Base-by-base conservation (phyloP, 2,797 vertebrate genomes). In the Pantherophis vulpinus region DNA sequence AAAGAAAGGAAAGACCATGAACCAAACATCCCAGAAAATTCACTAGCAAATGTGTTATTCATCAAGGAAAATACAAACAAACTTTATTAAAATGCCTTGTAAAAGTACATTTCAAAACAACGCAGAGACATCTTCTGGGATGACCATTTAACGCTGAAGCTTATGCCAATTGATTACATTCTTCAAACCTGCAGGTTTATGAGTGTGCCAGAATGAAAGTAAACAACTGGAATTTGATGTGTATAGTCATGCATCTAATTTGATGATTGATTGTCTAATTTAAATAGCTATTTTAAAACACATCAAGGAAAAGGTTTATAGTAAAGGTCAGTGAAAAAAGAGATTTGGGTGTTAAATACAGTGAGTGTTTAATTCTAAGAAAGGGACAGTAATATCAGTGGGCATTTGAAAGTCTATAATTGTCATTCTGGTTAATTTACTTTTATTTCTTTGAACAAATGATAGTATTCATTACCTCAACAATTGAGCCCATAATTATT, bases 31-130 rank as follows among this genome's bases (percentile, higher is more conserved):
- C 98, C 97, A 96, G 98, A 98, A 97, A 96, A 97, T 98, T 97
- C 98, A 95, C 98, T 92, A 97, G 97, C 98, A 98, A 99, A 99
- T 99, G 98, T 99, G 99, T 98, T 99, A 98, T 97, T 98, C 99
- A 99, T 99, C 98, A 99, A 98, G 98, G 96, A 97, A 98, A 98
- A 99, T 98, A 98, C 98, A 99, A 99, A 99, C 98, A 99, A 98
- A 98, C 98, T 98, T 99, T 99, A 99, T 99, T 99, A 99, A 99
- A 98, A 98, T 98, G 96, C 95, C 97, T 97, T 97, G 97, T 97
- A 97, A 98, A 96, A 96, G 97, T 97, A 97, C 97, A 97, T 98
- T 98, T 98, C 97, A 98, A 98, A 98, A 98, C 97, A 97, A 96
- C 95, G 96, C 97, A 97, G 96, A 98, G 97, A 96, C 97, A 96